These are phyloP conservation scores for Peromyscus attwateri DNA, from an alignment of 2,797 vertebrate genomes.

Conservation along the genomic window DNA sequence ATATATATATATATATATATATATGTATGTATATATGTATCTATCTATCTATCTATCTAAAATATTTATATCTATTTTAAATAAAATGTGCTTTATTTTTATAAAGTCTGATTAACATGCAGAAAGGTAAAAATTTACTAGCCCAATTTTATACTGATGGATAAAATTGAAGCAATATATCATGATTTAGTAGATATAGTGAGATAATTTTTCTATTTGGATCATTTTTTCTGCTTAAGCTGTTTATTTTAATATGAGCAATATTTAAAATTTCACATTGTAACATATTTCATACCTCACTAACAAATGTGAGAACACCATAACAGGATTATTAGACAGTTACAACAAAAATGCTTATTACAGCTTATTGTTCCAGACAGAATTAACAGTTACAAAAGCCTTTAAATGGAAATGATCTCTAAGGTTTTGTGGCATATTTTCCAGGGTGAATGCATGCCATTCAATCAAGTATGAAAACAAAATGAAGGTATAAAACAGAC, in stretches of 20 bases:
- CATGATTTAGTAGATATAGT: background rate
- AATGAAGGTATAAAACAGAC: background rate
- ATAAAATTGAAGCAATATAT: background rate
- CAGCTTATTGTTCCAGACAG: constrained; percentile 55
- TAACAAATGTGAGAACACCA: constrained; percentile 48
- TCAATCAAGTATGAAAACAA: background rate
- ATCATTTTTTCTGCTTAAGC: constrained; percentile 22
- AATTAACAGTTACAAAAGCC: background rate
- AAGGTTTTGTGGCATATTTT: background rate
- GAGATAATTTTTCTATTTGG: background rate
- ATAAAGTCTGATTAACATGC: background rate
- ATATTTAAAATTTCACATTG: constrained; percentile 42
- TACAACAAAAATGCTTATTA: constrained; percentile 60
- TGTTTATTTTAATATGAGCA: constrained; percentile 74
- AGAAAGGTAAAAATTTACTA: background rate
- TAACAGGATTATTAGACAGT: constrained; percentile 60
- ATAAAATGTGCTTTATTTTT: constrained; percentile 22
- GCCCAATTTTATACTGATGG: background rate
- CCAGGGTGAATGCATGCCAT: background rate
- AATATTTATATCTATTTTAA: background rate
- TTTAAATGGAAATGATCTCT: background rate
- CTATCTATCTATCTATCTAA: background rate
- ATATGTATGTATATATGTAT: too few species aligned
- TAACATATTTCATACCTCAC: constrained; percentile 40
- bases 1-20: too few species aligned